These are phyloP conservation scores for Burhinus oedicnemus DNA, from an alignment of 2,113 vertebrate species.

Conservation along the genomic window DNA sequence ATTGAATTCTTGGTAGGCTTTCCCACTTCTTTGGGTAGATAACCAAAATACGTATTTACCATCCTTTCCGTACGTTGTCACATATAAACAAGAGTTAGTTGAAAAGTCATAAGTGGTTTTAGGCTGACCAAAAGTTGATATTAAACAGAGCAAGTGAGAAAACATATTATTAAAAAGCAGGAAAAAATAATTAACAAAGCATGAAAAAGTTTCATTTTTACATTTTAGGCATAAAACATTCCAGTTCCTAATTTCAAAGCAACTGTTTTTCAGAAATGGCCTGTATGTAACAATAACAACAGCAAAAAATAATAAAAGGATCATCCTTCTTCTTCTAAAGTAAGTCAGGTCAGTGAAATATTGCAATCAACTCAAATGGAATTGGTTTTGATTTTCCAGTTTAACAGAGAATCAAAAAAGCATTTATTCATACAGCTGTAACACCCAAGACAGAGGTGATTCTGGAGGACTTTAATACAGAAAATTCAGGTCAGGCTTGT, in stretches of 20 bases:
- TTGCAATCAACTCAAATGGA: not conserved
- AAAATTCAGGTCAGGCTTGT: not conserved
- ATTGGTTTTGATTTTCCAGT: not conserved
- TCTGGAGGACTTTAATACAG: not conserved
- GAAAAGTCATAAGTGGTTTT: not conserved
- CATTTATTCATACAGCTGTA: not conserved
- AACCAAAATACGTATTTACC: not conserved
- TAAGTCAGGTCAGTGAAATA: not conserved
- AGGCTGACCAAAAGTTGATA: not conserved
- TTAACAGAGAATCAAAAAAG: not conserved
- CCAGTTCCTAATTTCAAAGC: not conserved
- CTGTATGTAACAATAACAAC: not conserved
- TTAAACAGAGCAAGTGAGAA: not conserved
- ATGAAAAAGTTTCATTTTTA: not conserved
- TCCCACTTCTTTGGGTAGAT: not conserved
- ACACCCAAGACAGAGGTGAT: not conserved
- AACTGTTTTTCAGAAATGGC: not conserved
- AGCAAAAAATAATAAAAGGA: not conserved
- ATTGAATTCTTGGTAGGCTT: not conserved
- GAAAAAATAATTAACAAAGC: not conserved
- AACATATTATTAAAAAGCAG: not conserved
- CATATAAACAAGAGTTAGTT: not conserved
- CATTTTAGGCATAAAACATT: not conserved
- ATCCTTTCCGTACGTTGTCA: not conserved
- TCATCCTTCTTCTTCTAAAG: not conserved